These are phyloP conservation scores for Boloria selene DNA, from an alignment of 2,888 invertebrate genomes.

Conservation along the genomic window DNA sequence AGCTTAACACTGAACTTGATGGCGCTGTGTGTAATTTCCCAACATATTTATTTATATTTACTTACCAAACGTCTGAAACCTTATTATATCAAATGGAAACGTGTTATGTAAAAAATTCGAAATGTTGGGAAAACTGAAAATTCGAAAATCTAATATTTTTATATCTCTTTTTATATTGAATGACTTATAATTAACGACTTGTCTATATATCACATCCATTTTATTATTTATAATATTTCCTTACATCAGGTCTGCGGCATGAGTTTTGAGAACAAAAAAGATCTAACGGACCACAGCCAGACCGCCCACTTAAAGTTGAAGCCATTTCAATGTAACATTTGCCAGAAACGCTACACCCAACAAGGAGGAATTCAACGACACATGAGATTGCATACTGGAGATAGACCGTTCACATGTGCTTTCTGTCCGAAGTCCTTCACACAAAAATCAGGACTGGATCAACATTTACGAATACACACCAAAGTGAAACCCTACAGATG, in stretches of 20 bases:
- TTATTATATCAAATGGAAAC: too few relatives aligned
- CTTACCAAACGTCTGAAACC: too few relatives aligned
- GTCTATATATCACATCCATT: too few relatives aligned
- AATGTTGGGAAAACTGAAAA: too few relatives aligned
- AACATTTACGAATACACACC: conserved; percentile 71
- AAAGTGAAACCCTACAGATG: conserved; percentile 70
- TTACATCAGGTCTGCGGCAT: conserved; percentile 57
- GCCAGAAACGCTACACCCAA: conserved; percentile 69
- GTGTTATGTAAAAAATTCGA: too few relatives aligned
- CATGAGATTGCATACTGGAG: conserved; percentile 69
- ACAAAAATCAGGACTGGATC: conserved; percentile 73
- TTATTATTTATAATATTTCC: too few relatives aligned
- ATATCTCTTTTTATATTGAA: too few relatives aligned
- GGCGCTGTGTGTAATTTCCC: too few relatives aligned
- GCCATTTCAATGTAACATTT: conserved; percentile 64
- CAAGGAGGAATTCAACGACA: conserved; percentile 69
- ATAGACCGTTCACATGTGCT: conserved; percentile 67
- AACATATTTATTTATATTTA: too few relatives aligned
- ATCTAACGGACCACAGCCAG: conserved; percentile 57
- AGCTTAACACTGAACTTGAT: too few relatives aligned
- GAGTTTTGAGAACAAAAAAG: conserved; percentile 52
- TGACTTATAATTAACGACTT: too few relatives aligned
- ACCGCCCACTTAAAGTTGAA: conserved; percentile 61
- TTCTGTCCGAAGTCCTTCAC: conserved; percentile 72
- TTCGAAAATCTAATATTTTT: too few relatives aligned